A percentile compares a stretch with the other conserved stretches of the same genome.
Evolutionary conservation across 2,888 invertebrate genomes (phyloP).

Genomic region (Mythimna loreyi): DNA sequence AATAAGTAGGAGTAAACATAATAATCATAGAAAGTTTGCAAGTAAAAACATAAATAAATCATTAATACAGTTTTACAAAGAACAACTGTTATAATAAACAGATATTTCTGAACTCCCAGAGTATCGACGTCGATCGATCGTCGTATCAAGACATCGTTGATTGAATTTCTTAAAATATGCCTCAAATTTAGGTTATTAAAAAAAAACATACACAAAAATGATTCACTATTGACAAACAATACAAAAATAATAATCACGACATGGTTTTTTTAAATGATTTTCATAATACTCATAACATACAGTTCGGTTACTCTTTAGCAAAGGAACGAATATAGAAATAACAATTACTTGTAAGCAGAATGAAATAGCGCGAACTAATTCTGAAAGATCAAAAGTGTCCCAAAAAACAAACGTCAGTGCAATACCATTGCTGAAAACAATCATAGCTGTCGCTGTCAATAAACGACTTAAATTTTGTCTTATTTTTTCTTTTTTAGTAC

Average conservation of each 20-base stretch:
- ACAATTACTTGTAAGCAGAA: conserved; percentile 26
- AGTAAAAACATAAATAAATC: background rate
- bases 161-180: background rate
- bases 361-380: conserved; percentile 15
- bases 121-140: background rate
- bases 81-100: background rate
- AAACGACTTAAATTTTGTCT: conserved; percentile 39
- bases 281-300: conserved; percentile 30
- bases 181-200: background rate
- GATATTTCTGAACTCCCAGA: background rate
- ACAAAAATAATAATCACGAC: conserved; percentile 21
- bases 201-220: too few species aligned
- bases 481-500: conserved; percentile 5
- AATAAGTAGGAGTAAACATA: background rate
- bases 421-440: conserved; percentile 34
- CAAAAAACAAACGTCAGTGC: conserved; percentile 27
- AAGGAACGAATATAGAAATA: conserved; percentile 31
- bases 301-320: conserved; percentile 31
- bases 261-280: conserved; percentile 13
- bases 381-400: conserved; percentile 5
- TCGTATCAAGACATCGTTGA: background rate
- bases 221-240: background rate
- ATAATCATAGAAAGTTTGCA: background rate
- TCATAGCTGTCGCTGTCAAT: conserved; percentile 19
- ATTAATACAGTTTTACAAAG: background rate